Evolutionary conservation across 2,113 vertebrate genomes (phyloP).

Genomic region (Tinamus guttatus): DNA sequence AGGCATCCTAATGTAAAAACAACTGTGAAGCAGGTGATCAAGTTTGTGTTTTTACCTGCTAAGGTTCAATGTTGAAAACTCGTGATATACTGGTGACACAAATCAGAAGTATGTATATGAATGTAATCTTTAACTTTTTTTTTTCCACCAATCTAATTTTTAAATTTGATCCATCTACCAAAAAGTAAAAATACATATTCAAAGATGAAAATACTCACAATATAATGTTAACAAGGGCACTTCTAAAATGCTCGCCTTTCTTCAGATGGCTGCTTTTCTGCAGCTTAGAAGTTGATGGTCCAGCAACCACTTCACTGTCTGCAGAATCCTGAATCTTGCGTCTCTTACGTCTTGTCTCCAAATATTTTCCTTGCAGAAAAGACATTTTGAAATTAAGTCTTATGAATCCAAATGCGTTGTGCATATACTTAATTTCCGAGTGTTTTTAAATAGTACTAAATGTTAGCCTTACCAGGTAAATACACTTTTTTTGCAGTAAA

Average conservation of each 20-base stretch:
- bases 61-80: not conserved
- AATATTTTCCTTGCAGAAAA: conserved; percentile 60
- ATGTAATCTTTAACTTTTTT: not conserved
- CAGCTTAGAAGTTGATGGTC: conserved; percentile 48
- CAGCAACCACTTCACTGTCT: not conserved
- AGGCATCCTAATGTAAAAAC: not conserved
- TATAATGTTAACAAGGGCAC: conserved; percentile 79
- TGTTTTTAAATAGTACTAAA: not conserved
- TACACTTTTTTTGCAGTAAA: conserved; percentile 60
- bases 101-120: too few relatives aligned
- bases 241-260: conserved; percentile 77
- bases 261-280: conserved; percentile 31
- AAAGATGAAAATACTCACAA: conserved; percentile 65
- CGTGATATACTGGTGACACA: not conserved
- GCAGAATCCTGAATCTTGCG: not conserved
- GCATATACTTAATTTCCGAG: not conserved
- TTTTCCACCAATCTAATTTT: not conserved
- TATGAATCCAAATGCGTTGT: not conserved
- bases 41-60: not conserved
- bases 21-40: not conserved
- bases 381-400: not conserved
- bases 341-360: conserved; percentile 18
- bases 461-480: conserved; percentile 72
- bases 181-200: not conserved
- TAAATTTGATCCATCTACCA: not conserved